Percentiles rank a stretch among this genome's conserved stretches.
Conservation (phyloP, 2,113 vertebrate genomes). For the Sardina pilchardus region DNA sequence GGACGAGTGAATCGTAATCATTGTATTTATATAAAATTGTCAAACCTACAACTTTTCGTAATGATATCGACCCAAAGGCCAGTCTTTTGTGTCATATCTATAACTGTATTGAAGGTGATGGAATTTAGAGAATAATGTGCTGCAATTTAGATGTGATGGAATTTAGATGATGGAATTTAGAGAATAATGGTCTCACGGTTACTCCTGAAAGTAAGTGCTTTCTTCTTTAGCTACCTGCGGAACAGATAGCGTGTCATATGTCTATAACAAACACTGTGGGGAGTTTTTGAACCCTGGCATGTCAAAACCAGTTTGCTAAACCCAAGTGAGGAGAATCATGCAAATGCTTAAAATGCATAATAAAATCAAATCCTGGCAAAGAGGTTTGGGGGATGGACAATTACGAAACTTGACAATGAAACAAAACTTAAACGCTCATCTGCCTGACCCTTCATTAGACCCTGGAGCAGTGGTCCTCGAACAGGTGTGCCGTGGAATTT, state of each 20-base stretch:
- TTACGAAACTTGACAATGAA: no score
- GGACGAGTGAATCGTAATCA: no score
- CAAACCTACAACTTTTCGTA: no score
- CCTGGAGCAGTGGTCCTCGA: no score
- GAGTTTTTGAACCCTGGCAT: neutral
- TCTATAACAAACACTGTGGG: neutral
- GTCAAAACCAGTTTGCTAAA: neutral
- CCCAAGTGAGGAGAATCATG: neutral
- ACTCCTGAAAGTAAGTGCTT: neutral
- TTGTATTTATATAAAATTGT: no score
- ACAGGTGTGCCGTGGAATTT: no score
- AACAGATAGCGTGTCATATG: neutral
- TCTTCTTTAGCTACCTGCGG: neutral
- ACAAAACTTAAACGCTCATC: no score
- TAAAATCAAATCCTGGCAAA: no score
- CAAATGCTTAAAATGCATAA: neutral
- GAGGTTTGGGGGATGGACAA: no score
- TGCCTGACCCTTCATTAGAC: no score
- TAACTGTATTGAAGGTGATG: neutral
- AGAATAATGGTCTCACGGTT: neutral
- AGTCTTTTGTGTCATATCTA: neutral
- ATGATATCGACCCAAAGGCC: no score
- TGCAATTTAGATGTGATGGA: no score
- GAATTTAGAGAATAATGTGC: neutral
- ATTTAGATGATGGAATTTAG: neutral